phyloP scores from a whole-genome alignment of 2,888 invertebrate genomes.

The Drosophila acutilabella region DNA sequence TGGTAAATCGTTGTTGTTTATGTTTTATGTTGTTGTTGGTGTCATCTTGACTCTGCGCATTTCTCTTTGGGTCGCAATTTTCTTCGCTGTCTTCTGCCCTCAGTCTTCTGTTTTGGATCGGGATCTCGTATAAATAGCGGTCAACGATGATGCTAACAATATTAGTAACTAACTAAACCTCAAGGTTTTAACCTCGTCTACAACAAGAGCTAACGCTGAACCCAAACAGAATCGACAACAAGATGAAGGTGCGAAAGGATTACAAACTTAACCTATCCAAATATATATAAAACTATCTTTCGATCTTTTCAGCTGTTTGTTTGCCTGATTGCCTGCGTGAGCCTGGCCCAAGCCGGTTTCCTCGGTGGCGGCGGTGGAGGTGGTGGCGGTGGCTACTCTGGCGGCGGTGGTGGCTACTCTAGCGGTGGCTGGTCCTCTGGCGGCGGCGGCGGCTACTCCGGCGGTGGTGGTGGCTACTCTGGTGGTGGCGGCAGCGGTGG shows the following conservation, averaged over 20 bases:
- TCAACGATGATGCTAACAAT: constrained; percentile 28
- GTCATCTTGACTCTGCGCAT: constrained; percentile 26
- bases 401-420: constrained; percentile 49
- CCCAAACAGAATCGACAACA: constrained; percentile 65
- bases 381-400: constrained; percentile 40
- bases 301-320: constrained; percentile 55
- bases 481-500: constrained; percentile 41
- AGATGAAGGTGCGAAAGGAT: constrained; percentile 64
- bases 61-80: constrained; percentile 42
- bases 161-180: constrained; percentile 65
- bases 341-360: constrained; percentile 63
- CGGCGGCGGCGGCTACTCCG: constrained; percentile 42
- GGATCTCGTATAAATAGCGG: constrained; percentile 63
- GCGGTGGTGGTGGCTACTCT: constrained; percentile 19
- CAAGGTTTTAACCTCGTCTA: constrained; percentile 63
- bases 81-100: constrained; percentile 7
- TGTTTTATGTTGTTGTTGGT: constrained; percentile 10
- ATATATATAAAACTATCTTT: not conserved
- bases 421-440: constrained; percentile 26
- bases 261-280: not conserved
- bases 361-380: constrained; percentile 54
- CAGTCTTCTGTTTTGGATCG: constrained; percentile 1
- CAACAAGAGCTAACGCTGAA: constrained; percentile 54
- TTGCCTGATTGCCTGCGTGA: constrained; percentile 69
- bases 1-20: constrained; percentile 14